phyloP scores from a whole-genome alignment of 2,797 vertebrate genomes.

The Synaphobranchus kaupii region DNA sequence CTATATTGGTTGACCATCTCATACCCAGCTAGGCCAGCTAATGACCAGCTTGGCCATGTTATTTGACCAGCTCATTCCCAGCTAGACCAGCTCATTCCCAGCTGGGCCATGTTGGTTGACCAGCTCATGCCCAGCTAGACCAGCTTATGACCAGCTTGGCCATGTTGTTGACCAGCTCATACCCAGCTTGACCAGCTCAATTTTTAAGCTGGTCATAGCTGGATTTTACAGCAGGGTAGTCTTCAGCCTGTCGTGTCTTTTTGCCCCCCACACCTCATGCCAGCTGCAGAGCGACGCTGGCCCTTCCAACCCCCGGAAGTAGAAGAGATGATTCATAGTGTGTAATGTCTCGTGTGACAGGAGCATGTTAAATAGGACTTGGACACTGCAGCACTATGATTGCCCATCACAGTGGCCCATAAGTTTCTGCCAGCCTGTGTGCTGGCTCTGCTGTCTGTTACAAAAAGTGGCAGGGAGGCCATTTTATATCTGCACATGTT shows the following conservation, averaged over 20 bases:
- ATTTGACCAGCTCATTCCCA: too few species aligned
- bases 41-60: too few species aligned
- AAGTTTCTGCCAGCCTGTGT: slow-evolving; percentile 74
- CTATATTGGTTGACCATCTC: too few species aligned
- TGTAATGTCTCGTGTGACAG: not conserved
- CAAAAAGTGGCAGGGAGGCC: slow-evolving; percentile 59
- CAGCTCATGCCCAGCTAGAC: too few species aligned
- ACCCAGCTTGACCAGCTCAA: too few species aligned
- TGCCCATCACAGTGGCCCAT: slow-evolving; percentile 76
- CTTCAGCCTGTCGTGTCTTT: not conserved
- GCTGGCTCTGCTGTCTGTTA: slow-evolving; percentile 81
- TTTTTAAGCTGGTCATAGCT: too few species aligned
- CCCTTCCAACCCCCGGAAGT: not conserved
- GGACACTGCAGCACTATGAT: slow-evolving; percentile 79
- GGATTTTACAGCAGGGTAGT: too few species aligned
- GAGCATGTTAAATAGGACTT: slow-evolving; percentile 19
- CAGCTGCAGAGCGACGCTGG: not conserved
- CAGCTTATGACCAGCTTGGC: too few species aligned
- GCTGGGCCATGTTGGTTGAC: too few species aligned
- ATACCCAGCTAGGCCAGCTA: too few species aligned
- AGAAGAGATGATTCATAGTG: slow-evolving; percentile 24
- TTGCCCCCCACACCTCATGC: not conserved
- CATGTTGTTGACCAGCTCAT: too few species aligned
- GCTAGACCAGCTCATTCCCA: too few species aligned
- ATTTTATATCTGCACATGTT: slow-evolving; percentile 79